Base-by-base conservation (phyloP, 2,113 vertebrate species). In the Bubalus kerabau region DNA sequence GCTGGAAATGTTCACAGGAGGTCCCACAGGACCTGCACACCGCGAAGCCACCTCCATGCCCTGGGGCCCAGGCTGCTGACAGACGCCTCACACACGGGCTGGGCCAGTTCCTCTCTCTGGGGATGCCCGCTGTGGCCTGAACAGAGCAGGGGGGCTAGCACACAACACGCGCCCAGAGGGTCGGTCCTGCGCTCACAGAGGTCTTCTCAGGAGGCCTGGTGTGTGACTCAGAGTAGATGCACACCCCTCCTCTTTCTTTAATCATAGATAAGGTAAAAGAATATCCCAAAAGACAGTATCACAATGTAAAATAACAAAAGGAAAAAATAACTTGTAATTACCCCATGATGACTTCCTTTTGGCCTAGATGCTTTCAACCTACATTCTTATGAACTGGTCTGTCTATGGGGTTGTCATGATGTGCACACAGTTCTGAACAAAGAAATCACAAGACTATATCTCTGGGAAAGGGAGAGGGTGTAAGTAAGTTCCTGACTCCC, bases 261-360 rank as follows among this genome's bases (percentile, higher is more conserved):
- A 26, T 84, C 26, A 16, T n/a, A 83, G 67, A 43, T 57, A 88
- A 62, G 86, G 90, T 48, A 76, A 90, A 87, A 78, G 1, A 89
- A 30, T 6, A 56, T 30, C 19, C 36, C 26, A 46, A 32, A 95
- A 82, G 90, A 91, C 26, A 74, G 6, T 7, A 43, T 24, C 71
- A 74, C 36, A 74, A 14, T 24, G 11, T 23, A 30, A 46, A 78
- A 78, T 48, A 94, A 50, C 26, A 46, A 74, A 90, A 91, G 36
- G 23, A 82, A 36, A 36, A 86, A 82, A 84, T 24, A 4, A 32
- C 10, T 36, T 36, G 15, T 11, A 76, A 46, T n/a, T 46, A 81
- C 0, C 46, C 50, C 26, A 17, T 7, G 3, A 9, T 15, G 30
- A 56, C 43, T 82, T 71, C 78, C 60, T 78, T 67, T 88, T 10